Conservation (phyloP, 30 jellyfish, hydroid and myxozoan species). For the Chrysaora quinquecirrha region DNA sequence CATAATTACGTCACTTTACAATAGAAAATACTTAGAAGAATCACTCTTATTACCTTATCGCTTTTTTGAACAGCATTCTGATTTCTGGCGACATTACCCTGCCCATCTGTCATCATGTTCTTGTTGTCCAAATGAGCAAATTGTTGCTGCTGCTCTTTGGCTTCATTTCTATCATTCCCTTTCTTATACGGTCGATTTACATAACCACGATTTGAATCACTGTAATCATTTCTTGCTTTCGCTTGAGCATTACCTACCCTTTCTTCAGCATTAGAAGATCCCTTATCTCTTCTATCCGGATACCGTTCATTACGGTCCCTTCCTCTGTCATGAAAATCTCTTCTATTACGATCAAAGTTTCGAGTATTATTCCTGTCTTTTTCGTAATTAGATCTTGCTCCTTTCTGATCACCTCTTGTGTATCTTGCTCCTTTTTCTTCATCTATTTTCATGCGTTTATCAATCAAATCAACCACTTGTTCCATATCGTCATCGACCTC, state of each 20-base stretch:
- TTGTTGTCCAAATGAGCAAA: too few relatives aligned
- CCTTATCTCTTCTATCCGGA: not conserved
- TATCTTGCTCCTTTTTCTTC: not conserved
- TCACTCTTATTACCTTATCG: too few relatives aligned
- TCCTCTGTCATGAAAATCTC: not conserved
- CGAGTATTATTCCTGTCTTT: not conserved
- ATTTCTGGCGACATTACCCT: too few relatives aligned
- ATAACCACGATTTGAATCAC: not conserved
- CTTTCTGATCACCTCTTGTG: not conserved
- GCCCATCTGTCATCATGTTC: too few relatives aligned
- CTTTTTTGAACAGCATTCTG: too few relatives aligned
- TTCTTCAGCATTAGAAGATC: not conserved
- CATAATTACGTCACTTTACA: too few relatives aligned
- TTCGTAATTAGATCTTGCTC: not conserved
- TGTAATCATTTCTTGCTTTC: not conserved
- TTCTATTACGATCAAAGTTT: not conserved
- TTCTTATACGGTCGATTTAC: too few relatives aligned
- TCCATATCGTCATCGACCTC: constrained; percentile 43
- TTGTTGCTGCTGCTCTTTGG: too few relatives aligned
- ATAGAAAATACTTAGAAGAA: too few relatives aligned
- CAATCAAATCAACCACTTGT: constrained; percentile 14
- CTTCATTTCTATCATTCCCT: too few relatives aligned
- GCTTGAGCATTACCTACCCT: not conserved
- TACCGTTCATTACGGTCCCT: not conserved
- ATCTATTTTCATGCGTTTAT: constrained; percentile 29